Evolutionary conservation across 1,140 invertebrate genomes (phyloP), one percentile per base, ranked within the genome.

Genomic region (Choristoneura fumiferana): DNA sequence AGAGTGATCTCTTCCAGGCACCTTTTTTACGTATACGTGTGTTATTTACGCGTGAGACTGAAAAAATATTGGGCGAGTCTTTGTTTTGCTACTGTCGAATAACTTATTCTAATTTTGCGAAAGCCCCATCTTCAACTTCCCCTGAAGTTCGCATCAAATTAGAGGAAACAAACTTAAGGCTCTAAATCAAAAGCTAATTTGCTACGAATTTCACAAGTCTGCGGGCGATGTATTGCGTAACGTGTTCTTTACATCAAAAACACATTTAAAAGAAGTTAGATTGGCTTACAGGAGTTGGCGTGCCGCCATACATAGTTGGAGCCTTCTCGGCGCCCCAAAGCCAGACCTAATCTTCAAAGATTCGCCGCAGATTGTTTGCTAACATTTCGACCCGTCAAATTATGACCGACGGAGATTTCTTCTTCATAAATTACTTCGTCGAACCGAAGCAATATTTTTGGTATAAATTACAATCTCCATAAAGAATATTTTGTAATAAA

Each of bases 211-310:
- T 84, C 73, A 63, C 63, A 64, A 71, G 69, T 74, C 64, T 69
- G 70, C 67, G 69, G 73, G 73, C 78, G 76, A 79, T 79, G 80
- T 83, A 78, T 87, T 71, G 69, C 69, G 73, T 83, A 85, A 86
- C 80, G 77, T 80, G 84, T 81, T 88, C 74, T 87, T 87, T 86
- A 89, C 81, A 89, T 89, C 84, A 87, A 87, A 89, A 89, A 89
- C 84, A 89, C 83, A 89, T 89, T 89, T 87, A 89, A 87, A 89
- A 87, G 86, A 89, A 89, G 86, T 89, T 89, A 89, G 80, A 89
- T 89, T 89, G 84, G 86, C 86, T 87, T 84, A 84, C 73, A 63
- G 76, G 78, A 87, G 84, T 89, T 89, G 86, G 84, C 85, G 73
- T 60, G 63, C 73, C 74, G 78, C 83, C 86, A 87, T 84, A 81